Percentiles rank a stretch among this genome's conserved stretches.
Evolutionary conservation across 2,113 vertebrate genomes (phyloP).

Genomic region (Anthoscopus minutus): DNA sequence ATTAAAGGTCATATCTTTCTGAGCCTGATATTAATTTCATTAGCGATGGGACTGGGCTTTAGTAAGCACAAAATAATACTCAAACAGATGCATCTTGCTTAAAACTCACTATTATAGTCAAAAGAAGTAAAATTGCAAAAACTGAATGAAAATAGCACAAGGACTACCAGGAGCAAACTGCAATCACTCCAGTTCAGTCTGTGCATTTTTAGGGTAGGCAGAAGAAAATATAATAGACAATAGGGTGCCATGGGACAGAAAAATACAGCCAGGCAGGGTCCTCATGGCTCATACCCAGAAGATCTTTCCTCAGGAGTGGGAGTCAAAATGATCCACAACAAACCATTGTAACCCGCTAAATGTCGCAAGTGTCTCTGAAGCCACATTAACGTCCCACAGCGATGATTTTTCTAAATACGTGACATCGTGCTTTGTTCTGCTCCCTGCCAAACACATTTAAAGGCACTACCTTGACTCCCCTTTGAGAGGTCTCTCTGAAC

Average conservation of each 20-base stretch:
- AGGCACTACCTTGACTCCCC: slow-evolving; percentile 1
- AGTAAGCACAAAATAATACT: neutral
- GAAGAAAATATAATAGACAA: slow-evolving; percentile 54
- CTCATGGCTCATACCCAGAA: slow-evolving; percentile 57
- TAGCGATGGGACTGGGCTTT: neutral
- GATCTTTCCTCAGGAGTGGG: slow-evolving; percentile 58
- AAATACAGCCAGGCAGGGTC: slow-evolving; percentile 23
- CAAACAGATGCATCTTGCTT: neutral
- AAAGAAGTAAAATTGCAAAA: neutral
- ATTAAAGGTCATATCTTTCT: neutral
- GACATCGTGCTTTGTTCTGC: neutral
- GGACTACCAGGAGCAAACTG: neutral
- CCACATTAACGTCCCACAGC: neutral
- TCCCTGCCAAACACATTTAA: neutral
- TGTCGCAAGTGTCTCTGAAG: slow-evolving; percentile 9
- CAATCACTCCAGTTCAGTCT: neutral
- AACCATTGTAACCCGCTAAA: slow-evolving; percentile 41
- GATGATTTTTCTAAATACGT: neutral
- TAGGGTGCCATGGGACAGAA: slow-evolving; percentile 39
- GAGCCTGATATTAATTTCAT: neutral
- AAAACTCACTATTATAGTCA: neutral
- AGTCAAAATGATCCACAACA: slow-evolving; percentile 54
- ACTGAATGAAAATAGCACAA: neutral
- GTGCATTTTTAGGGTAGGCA: neutral
- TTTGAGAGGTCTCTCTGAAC: neutral